Conservation (phyloP, 2,888 invertebrate species). For the Lasioglossum morio region DNA sequence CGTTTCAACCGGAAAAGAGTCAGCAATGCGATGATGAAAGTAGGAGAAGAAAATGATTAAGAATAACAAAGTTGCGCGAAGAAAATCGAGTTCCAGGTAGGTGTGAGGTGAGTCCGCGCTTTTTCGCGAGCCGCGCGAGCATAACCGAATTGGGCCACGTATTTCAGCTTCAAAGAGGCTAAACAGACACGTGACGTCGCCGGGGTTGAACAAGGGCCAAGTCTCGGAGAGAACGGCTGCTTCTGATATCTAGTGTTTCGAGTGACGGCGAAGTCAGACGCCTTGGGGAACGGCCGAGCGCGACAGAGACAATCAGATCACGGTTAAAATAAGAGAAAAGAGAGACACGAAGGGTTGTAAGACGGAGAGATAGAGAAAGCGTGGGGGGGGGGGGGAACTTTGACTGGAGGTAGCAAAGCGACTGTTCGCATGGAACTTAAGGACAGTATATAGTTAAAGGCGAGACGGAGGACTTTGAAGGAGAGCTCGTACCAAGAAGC, state of each 20-base stretch:
- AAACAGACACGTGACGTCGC: background rate
- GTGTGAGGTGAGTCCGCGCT: background rate
- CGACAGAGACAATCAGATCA: conserved; percentile 7
- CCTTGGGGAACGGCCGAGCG: background rate
- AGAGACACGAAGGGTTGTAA: background rate
- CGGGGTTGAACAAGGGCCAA: background rate
- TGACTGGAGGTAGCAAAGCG: conserved; percentile 61
- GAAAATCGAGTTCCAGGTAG: background rate
- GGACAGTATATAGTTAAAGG: conserved; percentile 49
- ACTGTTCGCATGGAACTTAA: conserved; percentile 71
- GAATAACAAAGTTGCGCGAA: background rate
- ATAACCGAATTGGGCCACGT: background rate
- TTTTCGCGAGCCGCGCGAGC: background rate
- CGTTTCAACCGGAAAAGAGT: background rate
- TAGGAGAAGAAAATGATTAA: background rate
- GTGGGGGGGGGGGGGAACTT: conserved; percentile 54
- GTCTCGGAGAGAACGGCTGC: background rate
- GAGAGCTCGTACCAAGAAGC: conserved; percentile 33
- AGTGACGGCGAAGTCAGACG: conserved; percentile 60
- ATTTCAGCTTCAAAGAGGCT: background rate
- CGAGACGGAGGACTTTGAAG: conserved; percentile 62
- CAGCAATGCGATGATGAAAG: rapidly evolving
- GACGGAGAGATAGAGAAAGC: conserved; percentile 11
- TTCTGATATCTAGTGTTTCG: conserved; percentile 48
- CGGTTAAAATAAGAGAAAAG: conserved; percentile 39